Evolutionary conservation across 2,888 invertebrate genomes (phyloP).

Genomic region (Patella caerulea): DNA sequence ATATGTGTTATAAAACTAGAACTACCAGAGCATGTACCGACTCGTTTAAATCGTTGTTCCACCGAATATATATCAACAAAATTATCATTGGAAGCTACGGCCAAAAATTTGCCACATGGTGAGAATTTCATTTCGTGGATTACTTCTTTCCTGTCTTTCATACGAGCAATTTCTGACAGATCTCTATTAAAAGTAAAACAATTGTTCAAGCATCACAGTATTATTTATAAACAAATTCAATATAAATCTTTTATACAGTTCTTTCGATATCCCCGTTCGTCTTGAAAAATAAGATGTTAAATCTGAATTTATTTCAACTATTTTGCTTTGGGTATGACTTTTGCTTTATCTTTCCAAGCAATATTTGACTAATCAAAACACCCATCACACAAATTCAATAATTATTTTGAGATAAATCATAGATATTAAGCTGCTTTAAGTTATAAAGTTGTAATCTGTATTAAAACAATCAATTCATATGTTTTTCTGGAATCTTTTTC

Average conservation of each 20-base stretch:
- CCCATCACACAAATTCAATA: no score
- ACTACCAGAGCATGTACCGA: conserved; percentile 69
- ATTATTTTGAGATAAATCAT: no score
- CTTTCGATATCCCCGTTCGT: not conserved
- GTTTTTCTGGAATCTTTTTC: no score
- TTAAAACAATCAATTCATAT: no score
- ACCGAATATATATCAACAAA: conserved; percentile 72
- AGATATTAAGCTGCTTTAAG: no score
- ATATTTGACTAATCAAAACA: no score
- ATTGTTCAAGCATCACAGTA: not conserved
- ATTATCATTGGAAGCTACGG: conserved; percentile 73
- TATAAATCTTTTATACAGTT: not conserved
- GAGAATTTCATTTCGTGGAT: conserved; percentile 73
- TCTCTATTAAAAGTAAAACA: conserved; percentile 57
- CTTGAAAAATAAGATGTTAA: no score
- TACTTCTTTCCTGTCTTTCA: conserved; percentile 71
- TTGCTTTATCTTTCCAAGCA: no score
- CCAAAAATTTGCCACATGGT: conserved; percentile 71
- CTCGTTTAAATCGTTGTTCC: conserved; percentile 66
- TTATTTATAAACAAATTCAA: not conserved
- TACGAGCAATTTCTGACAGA: conserved; percentile 66
- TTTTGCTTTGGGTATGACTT: no score
- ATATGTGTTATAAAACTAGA: conserved; percentile 73
- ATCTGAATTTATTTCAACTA: no score
- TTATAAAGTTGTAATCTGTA: no score